Base-by-base conservation (phyloP, 2,888 invertebrate species). In the Coelogynopora nodosa region DNA sequence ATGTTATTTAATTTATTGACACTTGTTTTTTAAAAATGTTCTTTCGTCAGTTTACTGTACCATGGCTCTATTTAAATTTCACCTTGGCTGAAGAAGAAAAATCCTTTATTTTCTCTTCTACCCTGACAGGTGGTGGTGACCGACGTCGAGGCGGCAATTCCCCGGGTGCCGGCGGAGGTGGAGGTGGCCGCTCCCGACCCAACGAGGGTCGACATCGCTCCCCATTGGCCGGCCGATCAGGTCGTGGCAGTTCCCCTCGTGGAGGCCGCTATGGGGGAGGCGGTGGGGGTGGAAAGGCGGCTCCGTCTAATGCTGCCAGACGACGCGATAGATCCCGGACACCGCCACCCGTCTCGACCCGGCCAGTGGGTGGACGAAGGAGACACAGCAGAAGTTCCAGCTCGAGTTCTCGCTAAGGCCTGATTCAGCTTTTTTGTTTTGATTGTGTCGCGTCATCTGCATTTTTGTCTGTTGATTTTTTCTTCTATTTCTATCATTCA, bases 371-470 rank as follows among this genome's bases (percentile, higher is more conserved):
- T 74, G 74, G 74, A 23, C 74, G 74, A 23, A 74, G 74, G 23
- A 5, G 74, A 74, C 74, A 74, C 23, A 74, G 74, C 74, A 74
- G 74, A 26, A 74, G 74, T 23, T 74, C 74, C 2, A 74, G 74
- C 27, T 74, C 74, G 2, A 74, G 74, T 74, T 74, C 74, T 74
- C 74, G 74, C 23, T 74, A 74, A 74, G 10, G 18, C 10, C 49
- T 49, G 5, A 13, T 49, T 5, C 18, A 49, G 49, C 18, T 49
- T 5, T 49, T 18, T 49, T 13, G 49, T 49, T 13, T 49, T 49
- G 5, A 49, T 49, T 13, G 18, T 13, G 5, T 49, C 18, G 49
- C 49, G 18, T 49, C 18, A 13, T 49, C 18, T 13, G 18, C 18
- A 18, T 49, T 49, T 49, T 49, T 49, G 5, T 49, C 10, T 49